Base-by-base conservation (phyloP, 2,113 vertebrate species). In the Rattus rattus region DNA sequence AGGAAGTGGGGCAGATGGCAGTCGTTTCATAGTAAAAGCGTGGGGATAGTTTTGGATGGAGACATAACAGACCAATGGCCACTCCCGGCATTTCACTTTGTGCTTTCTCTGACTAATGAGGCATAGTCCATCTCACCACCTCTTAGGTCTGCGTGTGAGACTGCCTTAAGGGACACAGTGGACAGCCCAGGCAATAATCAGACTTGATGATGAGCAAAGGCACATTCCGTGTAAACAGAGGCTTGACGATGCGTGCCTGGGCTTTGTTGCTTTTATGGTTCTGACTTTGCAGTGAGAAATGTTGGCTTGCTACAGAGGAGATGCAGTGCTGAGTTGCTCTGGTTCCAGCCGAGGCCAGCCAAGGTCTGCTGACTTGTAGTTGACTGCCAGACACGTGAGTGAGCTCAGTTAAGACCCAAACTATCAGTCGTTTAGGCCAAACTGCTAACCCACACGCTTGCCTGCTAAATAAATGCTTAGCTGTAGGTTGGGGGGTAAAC, bases 61-160 rank as follows among this genome's bases (percentile, higher is more conserved):
- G 39, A 28, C 22, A 9, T 54, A 19, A 47, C 39, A 33, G 69
- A 33, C 36, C 85, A 30, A 65, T 61, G 19, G 69, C 28, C 14
- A 52, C 22, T 43, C n/a, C 39, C 47, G 87, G 67, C 61, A 59
- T 92, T 56, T 47, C 39, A n/a, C 13, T 92, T 72, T 83, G 72
- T 49, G 65, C 89, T 96, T 96, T 92, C 59, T 73, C 47, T 96
- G n/a, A 65, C 2, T 72, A 28, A 83, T 70, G 76, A 94, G 22
- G 16, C 12, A 33, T 22, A 87, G 54, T 36, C 5, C 24, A 47
- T 89, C 49, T 94, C 54, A 56, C 30, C 7, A 24, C 88, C 30
- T 87, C 79, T 92, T 59, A 43, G 43, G 17, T 90, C 69, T 94
- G 59, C 16, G 47, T 36, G 13, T 43, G 54, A 67, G 36, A 77